A percentile compares a stretch with the other conserved stretches of the same genome.
phyloP scores from a whole-genome alignment of 1,140 invertebrate genomes.

The Octopus bimaculoides region DNA sequence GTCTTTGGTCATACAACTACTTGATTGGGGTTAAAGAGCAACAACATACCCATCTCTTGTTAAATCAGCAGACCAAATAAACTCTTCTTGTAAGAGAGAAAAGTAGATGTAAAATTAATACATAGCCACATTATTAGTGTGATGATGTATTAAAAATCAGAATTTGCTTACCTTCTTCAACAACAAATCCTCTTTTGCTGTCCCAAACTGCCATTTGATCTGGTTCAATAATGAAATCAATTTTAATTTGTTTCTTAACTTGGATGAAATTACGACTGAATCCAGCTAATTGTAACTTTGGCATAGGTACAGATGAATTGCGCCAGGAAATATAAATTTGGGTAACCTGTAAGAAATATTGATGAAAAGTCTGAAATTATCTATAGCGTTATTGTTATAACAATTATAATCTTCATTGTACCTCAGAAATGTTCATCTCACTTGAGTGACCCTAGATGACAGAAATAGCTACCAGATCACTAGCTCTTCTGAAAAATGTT shows the following conservation, averaged over 20 bases:
- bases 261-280: slow-evolving; percentile 35
- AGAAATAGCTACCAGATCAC: neutral
- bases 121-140: no score
- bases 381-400: slow-evolving; percentile 8
- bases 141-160: no score
- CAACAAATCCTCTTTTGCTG: slow-evolving; percentile 38
- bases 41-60: no score
- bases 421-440: neutral
- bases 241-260: slow-evolving; percentile 10
- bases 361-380: neutral
- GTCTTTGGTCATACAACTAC: no score
- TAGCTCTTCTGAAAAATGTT: neutral
- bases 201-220: slow-evolving; percentile 46
- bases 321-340: slow-evolving; percentile 49
- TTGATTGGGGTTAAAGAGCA: no score
- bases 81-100: no score
- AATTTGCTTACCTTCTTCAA: slow-evolving; percentile 37
- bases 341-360: slow-evolving; percentile 36
- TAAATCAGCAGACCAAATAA: no score
- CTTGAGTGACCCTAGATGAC: neutral
- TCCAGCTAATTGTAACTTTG: slow-evolving; percentile 44
- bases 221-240: slow-evolving; percentile 29
- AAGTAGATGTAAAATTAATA: no score
- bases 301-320: slow-evolving; percentile 38
- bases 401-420: neutral